Evolutionary conservation across 2,888 invertebrate genomes (phyloP).

Genomic region (Hoplodrina blanda): DNA sequence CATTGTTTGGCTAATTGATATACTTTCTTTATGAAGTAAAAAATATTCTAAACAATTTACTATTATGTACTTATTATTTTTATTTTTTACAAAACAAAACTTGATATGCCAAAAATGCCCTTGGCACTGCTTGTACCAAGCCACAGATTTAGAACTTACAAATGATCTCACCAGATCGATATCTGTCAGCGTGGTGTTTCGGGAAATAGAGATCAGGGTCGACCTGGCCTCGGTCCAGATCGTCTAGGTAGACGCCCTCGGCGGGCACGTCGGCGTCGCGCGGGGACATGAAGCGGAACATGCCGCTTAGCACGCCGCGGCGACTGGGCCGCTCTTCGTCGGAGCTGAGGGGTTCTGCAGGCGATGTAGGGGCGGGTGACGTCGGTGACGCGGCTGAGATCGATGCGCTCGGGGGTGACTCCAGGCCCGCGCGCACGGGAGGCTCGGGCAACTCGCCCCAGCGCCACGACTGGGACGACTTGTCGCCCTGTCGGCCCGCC

Average conservation of each 20-base stretch:
- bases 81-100: conserved; percentile 10
- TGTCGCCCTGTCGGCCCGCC: conserved; percentile 85
- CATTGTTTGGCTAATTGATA: conserved; percentile 15
- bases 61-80: neutral
- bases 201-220: conserved; percentile 98
- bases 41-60: too few species aligned
- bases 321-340: conserved; percentile 87
- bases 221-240: conserved; percentile 96
- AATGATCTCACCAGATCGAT: conserved; percentile 82
- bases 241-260: conserved; percentile 97
- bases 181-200: conserved; percentile 92
- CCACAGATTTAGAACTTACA: conserved; percentile 62
- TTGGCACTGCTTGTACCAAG: conserved; percentile 38
- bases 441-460: conserved; percentile 96
- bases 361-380: conserved; percentile 79
- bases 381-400: conserved; percentile 72
- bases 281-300: conserved; percentile 96
- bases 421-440: conserved; percentile 75
- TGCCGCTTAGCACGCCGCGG: conserved; percentile 95
- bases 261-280: conserved; percentile 87
- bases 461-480: conserved; percentile 94
- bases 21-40: too few species aligned
- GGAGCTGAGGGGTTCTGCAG: conserved; percentile 85
- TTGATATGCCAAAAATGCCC: conserved; percentile 35
- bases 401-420: conserved; percentile 53